Percentiles rank a stretch among this genome's conserved stretches.
phyloP scores from a whole-genome alignment of 2,888 invertebrate species.

The Nemapogon koenigi region DNA sequence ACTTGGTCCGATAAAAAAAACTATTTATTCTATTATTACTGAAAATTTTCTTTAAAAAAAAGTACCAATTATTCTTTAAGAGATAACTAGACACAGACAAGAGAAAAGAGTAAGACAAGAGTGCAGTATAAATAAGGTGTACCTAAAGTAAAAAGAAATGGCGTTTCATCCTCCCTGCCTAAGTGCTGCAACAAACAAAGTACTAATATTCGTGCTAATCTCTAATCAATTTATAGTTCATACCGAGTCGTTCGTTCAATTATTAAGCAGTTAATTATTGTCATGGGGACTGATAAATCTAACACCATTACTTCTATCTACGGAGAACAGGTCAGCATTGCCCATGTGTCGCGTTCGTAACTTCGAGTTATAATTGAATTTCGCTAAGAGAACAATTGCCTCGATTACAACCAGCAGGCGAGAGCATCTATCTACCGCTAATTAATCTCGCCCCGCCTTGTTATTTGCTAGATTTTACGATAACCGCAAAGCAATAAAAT shows the following conservation, averaged over 20 bases:
- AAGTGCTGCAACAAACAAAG: too few species aligned
- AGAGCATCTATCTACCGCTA: slow-evolving; percentile 55
- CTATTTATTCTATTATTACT: not conserved
- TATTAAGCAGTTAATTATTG: slow-evolving; percentile 57
- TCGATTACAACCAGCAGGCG: slow-evolving; percentile 47
- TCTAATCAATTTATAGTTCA: slow-evolving; percentile 43
- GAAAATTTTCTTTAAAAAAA: not conserved
- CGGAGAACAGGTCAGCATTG: slow-evolving; percentile 41
- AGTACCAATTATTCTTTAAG: too few species aligned
- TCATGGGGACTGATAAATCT: slow-evolving; percentile 45
- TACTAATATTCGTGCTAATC: too few species aligned
- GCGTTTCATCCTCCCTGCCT: too few species aligned
- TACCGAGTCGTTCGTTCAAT: slow-evolving; percentile 42
- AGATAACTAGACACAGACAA: too few species aligned
- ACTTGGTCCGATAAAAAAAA: not conserved
- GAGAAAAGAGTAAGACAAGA: too few species aligned
- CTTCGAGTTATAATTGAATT: slow-evolving; percentile 50
- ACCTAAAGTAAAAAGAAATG: too few species aligned
- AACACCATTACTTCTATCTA: slow-evolving; percentile 49
- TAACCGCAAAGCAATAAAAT: too few species aligned
- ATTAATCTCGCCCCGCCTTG: slow-evolving; percentile 61
- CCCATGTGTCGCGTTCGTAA: slow-evolving; percentile 29
- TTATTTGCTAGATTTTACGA: too few species aligned
- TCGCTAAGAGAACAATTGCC: slow-evolving; percentile 57
- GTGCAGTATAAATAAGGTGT: too few species aligned